These are phyloP conservation scores for Hycleus phaleratus DNA, from an alignment of 1,140 invertebrate genomes.

Conservation along the genomic window DNA sequence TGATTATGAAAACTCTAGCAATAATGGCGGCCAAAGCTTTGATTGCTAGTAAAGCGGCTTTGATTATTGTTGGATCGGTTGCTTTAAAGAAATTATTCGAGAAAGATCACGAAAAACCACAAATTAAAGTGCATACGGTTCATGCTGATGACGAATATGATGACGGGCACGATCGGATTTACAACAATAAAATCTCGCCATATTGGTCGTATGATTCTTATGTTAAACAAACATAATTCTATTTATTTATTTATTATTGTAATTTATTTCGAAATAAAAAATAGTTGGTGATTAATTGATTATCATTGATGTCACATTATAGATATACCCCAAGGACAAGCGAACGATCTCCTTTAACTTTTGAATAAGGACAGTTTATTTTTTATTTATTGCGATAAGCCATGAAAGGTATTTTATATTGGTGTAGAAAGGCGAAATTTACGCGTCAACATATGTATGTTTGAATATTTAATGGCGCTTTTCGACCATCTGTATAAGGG, in stretches of 20 bases:
- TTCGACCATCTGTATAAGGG: not conserved
- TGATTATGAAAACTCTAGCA: slow-evolving; percentile 53
- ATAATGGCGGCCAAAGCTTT: slow-evolving; percentile 59
- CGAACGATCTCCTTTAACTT: slow-evolving; percentile 5
- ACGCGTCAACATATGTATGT: too few species aligned
- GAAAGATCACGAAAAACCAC: slow-evolving; percentile 51
- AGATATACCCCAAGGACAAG: slow-evolving; percentile 3
- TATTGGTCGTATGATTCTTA: slow-evolving; percentile 1
- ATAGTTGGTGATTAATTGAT: not conserved
- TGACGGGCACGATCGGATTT: slow-evolving; percentile 28
- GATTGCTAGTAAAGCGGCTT: slow-evolving; percentile 58
- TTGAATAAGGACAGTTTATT: slow-evolving; percentile 16
- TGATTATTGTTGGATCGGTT: slow-evolving; percentile 60
- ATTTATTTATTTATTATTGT: slow-evolving; percentile 3
- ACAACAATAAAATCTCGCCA: slow-evolving; percentile 1
- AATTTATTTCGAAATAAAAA: not conserved
- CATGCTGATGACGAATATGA: slow-evolving; percentile 25
- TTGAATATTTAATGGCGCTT: slow-evolving; percentile 5
- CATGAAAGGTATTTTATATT: slow-evolving; percentile 14
- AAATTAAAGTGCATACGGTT: slow-evolving; percentile 51
- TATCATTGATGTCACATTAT: slow-evolving; percentile 5
- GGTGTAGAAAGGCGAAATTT: not conserved
- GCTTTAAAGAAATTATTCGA: slow-evolving; percentile 61
- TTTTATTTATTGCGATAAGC: slow-evolving; percentile 16
- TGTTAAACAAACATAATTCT: slow-evolving; percentile 3